Evolutionary conservation across 2,113 vertebrate genomes (phyloP).

Genomic region (Crotalus horridus): DNA sequence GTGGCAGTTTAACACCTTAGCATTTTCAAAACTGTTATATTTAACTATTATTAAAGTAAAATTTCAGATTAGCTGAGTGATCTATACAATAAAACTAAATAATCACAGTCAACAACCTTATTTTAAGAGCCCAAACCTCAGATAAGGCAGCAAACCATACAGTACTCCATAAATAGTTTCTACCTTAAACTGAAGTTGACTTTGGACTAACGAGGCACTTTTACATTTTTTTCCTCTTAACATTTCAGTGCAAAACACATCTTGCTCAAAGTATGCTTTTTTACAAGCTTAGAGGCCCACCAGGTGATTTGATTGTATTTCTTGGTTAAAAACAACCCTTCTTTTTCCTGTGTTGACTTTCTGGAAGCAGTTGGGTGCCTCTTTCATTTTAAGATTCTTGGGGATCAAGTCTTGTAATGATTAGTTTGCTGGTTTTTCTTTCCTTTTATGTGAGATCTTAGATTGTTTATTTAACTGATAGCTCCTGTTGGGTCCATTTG

Average conservation of each 20-base stretch:
- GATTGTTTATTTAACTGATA: background rate
- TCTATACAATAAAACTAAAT: background rate
- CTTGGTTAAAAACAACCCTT: background rate
- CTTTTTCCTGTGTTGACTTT: background rate
- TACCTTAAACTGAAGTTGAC: background rate
- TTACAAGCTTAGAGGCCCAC: background rate
- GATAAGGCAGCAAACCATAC: background rate
- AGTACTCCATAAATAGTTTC: background rate
- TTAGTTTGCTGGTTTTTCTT: background rate
- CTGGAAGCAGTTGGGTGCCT: background rate
- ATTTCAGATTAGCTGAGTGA: background rate
- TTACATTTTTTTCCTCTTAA: background rate
- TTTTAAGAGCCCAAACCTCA: background rate
- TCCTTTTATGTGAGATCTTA: background rate
- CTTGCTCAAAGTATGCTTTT: background rate
- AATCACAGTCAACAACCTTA: background rate
- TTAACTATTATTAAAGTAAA: background rate
- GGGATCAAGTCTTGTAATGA: background rate
- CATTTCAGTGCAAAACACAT: background rate
- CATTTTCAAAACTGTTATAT: background rate
- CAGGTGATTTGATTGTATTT: background rate
- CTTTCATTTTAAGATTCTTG: background rate
- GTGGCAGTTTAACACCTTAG: background rate
- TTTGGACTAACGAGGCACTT: background rate
- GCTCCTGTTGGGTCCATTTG: background rate